These are phyloP conservation scores for Orientallactaga bullata DNA, from an alignment of 2,113 vertebrate species.

Conservation along the genomic window DNA sequence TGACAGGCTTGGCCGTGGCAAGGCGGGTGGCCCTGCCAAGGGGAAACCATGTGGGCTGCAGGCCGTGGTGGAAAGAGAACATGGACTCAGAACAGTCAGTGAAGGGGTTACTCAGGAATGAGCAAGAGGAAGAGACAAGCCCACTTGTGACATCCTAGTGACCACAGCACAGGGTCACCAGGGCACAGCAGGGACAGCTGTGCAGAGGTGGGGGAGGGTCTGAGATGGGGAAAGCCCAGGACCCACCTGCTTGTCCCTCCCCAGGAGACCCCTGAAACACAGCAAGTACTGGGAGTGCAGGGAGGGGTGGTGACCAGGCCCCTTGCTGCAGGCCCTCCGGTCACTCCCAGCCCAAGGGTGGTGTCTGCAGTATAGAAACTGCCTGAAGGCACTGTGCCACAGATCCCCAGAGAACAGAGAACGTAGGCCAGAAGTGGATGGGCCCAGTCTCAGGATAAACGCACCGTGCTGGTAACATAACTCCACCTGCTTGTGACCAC, in stretches of 20 bases:
- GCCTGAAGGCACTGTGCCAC: not conserved
- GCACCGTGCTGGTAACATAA: not conserved
- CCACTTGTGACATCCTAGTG: not conserved
- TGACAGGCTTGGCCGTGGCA: fast-evolving
- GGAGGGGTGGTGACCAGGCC: fast-evolving
- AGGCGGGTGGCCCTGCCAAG: not conserved
- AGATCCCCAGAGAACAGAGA: not conserved
- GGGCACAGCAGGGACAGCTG: not conserved
- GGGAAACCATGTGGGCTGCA: not conserved
- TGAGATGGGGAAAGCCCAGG: not conserved
- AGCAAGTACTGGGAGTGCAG: too few relatives aligned
- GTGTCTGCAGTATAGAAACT: too few relatives aligned
- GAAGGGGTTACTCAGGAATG: not conserved
- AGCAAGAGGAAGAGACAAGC: constrained; percentile 1
- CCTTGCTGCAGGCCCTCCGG: not conserved
- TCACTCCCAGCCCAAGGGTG: not conserved
- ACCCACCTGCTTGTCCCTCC: not conserved
- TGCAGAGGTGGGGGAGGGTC: not conserved
- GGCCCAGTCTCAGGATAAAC: not conserved
- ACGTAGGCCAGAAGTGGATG: not conserved
- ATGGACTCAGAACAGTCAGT: not conserved
- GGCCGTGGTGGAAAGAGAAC: fast-evolving
- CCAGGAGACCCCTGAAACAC: not conserved
- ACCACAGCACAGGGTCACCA: not conserved
- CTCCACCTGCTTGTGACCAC: not conserved